phyloP scores from a whole-genome alignment of 1,140 invertebrate genomes.

The Neodiprion virginianus region DNA sequence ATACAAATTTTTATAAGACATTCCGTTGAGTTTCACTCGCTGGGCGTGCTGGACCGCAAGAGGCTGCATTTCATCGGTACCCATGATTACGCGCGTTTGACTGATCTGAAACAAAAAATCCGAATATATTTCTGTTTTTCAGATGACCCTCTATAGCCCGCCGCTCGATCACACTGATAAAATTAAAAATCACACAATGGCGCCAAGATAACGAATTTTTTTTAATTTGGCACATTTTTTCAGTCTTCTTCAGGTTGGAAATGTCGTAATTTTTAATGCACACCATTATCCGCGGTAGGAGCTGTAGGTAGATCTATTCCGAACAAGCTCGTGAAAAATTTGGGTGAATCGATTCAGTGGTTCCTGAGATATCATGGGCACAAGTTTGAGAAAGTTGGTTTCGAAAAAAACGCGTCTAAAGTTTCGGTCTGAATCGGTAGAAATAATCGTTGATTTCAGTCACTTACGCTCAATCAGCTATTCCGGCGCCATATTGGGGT shows the following conservation, averaged over 20 bases:
- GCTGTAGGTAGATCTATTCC: slow-evolving; percentile 6
- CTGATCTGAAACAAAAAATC: slow-evolving; percentile 1
- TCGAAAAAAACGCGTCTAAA: not conserved
- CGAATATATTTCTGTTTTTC: not conserved
- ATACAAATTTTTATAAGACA: not conserved
- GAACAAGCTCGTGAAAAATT: not conserved
- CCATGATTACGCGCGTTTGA: not conserved
- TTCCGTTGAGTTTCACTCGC: not conserved
- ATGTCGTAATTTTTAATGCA: slow-evolving; percentile 3
- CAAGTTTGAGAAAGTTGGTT: not conserved
- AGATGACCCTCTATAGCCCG: slow-evolving; percentile 7
- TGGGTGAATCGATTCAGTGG: not conserved
- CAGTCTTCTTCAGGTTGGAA: not conserved
- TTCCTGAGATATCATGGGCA: not conserved
- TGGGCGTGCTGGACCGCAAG: slow-evolving; percentile 6
- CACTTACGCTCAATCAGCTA: slow-evolving; percentile 15
- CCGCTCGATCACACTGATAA: not conserved
- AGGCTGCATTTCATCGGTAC: not conserved
- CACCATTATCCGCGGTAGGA: slow-evolving; percentile 3
- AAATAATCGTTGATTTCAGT: slow-evolving; percentile 5
- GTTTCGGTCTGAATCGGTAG: slow-evolving; percentile 1
- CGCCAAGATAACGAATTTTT: not conserved
- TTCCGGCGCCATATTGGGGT: slow-evolving; percentile 9
- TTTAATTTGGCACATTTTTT: slow-evolving; percentile 6
- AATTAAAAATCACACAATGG: slow-evolving; percentile 8